phyloP scores from a whole-genome alignment of 1,140 invertebrate species.

The Heterodera carotae region DNA sequence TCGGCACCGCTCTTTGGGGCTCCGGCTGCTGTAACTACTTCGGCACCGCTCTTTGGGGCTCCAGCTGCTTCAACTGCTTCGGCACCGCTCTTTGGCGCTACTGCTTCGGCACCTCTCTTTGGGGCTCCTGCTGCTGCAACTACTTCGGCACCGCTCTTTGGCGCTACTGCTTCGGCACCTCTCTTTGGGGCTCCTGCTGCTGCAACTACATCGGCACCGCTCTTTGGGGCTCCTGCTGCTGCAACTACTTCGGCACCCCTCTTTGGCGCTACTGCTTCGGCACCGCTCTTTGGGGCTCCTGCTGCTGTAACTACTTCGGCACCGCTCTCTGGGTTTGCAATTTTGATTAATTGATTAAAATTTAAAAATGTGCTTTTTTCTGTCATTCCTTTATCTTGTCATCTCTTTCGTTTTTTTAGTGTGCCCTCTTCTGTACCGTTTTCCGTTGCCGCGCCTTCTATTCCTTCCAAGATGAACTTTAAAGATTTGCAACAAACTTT shows the following conservation, averaged over 20 bases:
- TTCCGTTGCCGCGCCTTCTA: neutral
- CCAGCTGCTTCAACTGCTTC: slow-evolving; percentile 2
- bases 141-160: neutral
- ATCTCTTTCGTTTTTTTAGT: neutral
- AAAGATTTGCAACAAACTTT: slow-evolving; percentile 37
- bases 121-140: neutral
- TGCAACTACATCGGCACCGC: neutral
- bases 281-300: neutral
- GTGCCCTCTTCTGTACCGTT: neutral
- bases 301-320: no score
- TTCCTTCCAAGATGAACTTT: slow-evolving; percentile 32
- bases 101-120: neutral
- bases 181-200: neutral
- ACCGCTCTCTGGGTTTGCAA: neutral
- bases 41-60: neutral
- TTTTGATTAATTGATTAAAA: neutral
- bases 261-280: neutral
- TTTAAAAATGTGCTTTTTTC: no score
- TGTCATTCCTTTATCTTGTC: neutral
- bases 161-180: neutral
- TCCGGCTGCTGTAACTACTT: neutral
- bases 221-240: neutral
- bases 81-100: slow-evolving; percentile 12
- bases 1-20: neutral
- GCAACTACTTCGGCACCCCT: neutral